Conservation (phyloP, 2,113 vertebrate genomes). For the Bos javanicus region DNA sequence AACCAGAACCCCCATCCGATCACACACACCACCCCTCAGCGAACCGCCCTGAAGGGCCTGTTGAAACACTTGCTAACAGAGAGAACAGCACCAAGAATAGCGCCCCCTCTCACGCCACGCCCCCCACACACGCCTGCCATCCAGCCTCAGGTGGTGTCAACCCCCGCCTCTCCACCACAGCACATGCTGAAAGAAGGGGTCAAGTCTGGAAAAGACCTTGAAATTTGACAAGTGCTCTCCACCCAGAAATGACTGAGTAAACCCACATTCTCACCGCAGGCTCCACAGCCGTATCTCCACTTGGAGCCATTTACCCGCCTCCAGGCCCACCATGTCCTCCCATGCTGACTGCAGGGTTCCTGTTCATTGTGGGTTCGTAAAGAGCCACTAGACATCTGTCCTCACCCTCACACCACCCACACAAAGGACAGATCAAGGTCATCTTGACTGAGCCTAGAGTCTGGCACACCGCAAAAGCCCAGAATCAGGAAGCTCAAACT, state of each 20-base stretch:
- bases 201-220: background rate
- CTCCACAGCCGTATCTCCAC: background rate
- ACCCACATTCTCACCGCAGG: background rate
- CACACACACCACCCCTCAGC: background rate
- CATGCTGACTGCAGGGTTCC: background rate
- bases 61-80: background rate
- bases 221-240: background rate
- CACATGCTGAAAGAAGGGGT: background rate
- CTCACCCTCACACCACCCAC: background rate
- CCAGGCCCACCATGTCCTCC: background rate
- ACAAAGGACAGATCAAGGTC: background rate
- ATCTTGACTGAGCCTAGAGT: background rate
- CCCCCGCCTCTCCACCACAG: background rate
- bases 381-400: background rate
- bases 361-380: fast-evolving
- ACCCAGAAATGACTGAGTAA: background rate
- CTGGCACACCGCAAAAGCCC: background rate
- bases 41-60: background rate
- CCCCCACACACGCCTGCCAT: fast-evolving
- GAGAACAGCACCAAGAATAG: background rate
- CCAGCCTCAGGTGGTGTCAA: background rate
- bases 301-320: background rate
- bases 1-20: background rate
- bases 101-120: fast-evolving
- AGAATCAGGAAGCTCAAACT: background rate